phyloP scores from a whole-genome alignment of 1,140 invertebrate species.

The Dysdera silvatica region DNA sequence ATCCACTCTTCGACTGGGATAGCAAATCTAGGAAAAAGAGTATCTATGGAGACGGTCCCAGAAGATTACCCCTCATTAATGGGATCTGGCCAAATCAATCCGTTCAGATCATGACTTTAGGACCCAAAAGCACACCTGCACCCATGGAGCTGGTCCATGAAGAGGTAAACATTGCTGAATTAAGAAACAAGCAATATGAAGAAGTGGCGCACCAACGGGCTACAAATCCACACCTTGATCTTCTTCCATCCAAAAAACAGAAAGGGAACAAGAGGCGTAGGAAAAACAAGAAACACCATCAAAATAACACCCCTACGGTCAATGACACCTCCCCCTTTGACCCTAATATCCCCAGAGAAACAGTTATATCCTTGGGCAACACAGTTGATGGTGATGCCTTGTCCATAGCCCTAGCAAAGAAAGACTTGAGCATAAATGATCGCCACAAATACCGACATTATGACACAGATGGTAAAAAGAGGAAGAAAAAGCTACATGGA shows the following conservation, averaged over 20 bases:
- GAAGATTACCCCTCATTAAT: slow-evolving; percentile 24
- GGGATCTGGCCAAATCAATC: slow-evolving; percentile 11
- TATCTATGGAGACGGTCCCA: slow-evolving; percentile 17
- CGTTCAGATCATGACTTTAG: slow-evolving; percentile 7
- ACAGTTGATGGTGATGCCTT: slow-evolving; percentile 20
- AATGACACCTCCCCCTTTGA: neutral
- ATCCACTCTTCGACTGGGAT: slow-evolving; percentile 16
- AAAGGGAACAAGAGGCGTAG: neutral
- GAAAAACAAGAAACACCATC: slow-evolving; percentile 9
- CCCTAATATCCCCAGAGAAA: slow-evolving; percentile 7
- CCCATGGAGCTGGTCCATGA: slow-evolving; percentile 11
- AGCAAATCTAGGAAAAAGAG: neutral
- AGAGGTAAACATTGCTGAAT: slow-evolving; percentile 23
- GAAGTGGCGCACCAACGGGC: slow-evolving; percentile 5
- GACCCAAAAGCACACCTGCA: slow-evolving; percentile 9
- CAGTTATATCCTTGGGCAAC: slow-evolving; percentile 2
- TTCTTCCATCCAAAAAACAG: neutral
- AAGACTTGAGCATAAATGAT: neutral
- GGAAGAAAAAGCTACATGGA: neutral
- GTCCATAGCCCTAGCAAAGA: slow-evolving; percentile 4
- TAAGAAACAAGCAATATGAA: slow-evolving; percentile 15
- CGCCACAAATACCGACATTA: slow-evolving; percentile 4
- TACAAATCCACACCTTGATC: neutral
- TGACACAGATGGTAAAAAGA: neutral
- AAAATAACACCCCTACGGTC: no score